Evolutionary conservation across 2,113 vertebrate genomes (phyloP).

Genomic region (Microtus ochrogaster): DNA sequence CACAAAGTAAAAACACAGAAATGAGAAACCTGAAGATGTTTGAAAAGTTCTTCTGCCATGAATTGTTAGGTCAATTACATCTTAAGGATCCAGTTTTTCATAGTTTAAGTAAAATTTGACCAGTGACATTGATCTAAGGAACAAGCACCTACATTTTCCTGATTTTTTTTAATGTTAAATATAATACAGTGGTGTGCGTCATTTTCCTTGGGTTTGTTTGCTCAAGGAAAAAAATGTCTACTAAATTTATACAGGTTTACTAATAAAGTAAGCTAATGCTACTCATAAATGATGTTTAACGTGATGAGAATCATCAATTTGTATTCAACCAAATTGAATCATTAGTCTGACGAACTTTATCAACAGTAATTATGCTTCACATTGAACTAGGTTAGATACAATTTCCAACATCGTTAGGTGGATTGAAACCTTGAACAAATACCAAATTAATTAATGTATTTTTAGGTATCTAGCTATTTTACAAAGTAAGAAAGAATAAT

Average conservation of each 20-base stretch:
- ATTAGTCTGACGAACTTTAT: constrained; percentile 16
- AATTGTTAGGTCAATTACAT: constrained; percentile 41
- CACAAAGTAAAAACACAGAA: constrained; percentile 46
- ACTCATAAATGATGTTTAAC: background rate
- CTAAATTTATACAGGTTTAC: constrained; percentile 1
- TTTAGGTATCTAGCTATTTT: constrained; percentile 12
- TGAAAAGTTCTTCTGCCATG: background rate
- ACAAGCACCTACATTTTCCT: background rate
- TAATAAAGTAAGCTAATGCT: constrained; percentile 30
- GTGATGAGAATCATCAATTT: constrained; percentile 39
- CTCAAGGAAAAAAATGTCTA: background rate
- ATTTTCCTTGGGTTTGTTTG: constrained; percentile 27
- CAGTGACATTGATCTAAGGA: constrained; percentile 15
- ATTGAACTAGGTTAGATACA: background rate
- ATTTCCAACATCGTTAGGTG: constrained; percentile 22
- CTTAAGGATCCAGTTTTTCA: constrained; percentile 16
- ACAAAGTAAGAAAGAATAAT: constrained; percentile 11
- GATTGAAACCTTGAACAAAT: constrained; percentile 2
- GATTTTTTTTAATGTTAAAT: background rate
- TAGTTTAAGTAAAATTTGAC: background rate
- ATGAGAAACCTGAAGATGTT: background rate
- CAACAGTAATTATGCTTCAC: constrained; percentile 33
- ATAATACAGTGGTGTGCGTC: background rate
- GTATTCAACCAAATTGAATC: constrained; percentile 23
- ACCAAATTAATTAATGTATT: background rate